Evolutionary conservation across 2,113 vertebrate species (phyloP).

Genomic region (Oreotrochilus melanogaster): DNA sequence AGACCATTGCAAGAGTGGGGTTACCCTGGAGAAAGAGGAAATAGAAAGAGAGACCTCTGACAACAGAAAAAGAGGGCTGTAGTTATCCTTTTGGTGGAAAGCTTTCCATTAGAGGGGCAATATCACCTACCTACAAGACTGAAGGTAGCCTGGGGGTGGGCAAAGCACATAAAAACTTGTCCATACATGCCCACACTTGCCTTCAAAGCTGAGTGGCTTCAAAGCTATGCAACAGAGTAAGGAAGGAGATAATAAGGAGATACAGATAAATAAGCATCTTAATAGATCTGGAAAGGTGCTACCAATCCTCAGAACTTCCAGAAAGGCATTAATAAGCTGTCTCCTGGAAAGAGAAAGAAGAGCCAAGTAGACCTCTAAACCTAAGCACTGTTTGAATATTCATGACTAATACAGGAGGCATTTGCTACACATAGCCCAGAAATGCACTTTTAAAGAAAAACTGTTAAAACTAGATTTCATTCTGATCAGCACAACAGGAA

Average conservation of each 20-base stretch:
- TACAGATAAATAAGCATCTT: not conserved
- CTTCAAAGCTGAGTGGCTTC: not conserved
- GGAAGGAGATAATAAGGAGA: not conserved
- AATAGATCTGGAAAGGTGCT: not conserved
- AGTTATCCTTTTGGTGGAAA: not conserved
- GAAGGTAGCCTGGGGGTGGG: not conserved
- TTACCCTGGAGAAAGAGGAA: not conserved
- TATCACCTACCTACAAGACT: not conserved
- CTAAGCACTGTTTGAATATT: not conserved
- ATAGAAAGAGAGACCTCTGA: not conserved
- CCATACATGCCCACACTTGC: not conserved
- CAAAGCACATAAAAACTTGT: not conserved
- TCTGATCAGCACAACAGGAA: not conserved
- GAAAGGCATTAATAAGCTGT: not conserved
- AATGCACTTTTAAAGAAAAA: not conserved
- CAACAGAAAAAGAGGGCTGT: not conserved
- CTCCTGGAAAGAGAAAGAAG: not conserved
- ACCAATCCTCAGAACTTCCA: not conserved
- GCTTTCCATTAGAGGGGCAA: not conserved
- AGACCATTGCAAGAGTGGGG: not conserved
- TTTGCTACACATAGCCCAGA: not conserved
- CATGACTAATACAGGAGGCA: not conserved
- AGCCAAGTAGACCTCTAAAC: accelerated
- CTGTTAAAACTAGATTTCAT: not conserved
- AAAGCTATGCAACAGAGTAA: not conserved